Percentiles rank a stretch among this genome's conserved stretches.
Conservation (phyloP, 2,888 invertebrate species). For the Podotricha telesiphe region DNA sequence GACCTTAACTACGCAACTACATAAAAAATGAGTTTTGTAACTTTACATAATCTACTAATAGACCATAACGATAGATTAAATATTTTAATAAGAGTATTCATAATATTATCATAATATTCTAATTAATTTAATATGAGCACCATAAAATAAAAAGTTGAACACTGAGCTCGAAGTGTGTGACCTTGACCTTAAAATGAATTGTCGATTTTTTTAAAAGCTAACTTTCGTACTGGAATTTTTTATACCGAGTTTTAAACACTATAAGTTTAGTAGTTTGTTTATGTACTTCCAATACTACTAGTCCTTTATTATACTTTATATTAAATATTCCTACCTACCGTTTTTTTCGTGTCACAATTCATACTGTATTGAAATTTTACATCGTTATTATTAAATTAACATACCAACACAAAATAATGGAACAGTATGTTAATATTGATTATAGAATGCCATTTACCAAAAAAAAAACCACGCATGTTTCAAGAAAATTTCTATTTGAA, state of each 20-base stretch:
- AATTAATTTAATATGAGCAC: conserved; percentile 5
- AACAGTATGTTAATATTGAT: neutral
- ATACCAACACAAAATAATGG: too few species aligned
- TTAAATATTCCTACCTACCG: too few species aligned
- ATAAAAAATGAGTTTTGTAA: conserved; percentile 40
- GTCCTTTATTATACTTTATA: neutral
- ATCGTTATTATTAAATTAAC: neutral
- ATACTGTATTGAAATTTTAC: neutral
- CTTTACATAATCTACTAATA: conserved; percentile 27
- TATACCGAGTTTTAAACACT: neutral
- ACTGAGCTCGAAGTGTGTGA: conserved; percentile 9
- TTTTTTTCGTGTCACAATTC: neutral
- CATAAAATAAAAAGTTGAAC: conserved; percentile 11
- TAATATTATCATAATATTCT: conserved; percentile 11
- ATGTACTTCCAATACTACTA: neutral
- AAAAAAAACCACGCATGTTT: neutral
- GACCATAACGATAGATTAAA: neutral
- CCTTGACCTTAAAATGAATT: conserved; percentile 34
- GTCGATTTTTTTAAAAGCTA: conserved; percentile 19
- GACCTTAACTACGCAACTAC: conserved; percentile 41
- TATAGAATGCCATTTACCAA: neutral
- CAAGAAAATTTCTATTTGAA: neutral
- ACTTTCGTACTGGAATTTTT: neutral
- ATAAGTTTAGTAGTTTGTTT: neutral
- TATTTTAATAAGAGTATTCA: neutral